Conservation (phyloP, 2,888 invertebrate genomes). For the Agriopis leucophaearia region DNA sequence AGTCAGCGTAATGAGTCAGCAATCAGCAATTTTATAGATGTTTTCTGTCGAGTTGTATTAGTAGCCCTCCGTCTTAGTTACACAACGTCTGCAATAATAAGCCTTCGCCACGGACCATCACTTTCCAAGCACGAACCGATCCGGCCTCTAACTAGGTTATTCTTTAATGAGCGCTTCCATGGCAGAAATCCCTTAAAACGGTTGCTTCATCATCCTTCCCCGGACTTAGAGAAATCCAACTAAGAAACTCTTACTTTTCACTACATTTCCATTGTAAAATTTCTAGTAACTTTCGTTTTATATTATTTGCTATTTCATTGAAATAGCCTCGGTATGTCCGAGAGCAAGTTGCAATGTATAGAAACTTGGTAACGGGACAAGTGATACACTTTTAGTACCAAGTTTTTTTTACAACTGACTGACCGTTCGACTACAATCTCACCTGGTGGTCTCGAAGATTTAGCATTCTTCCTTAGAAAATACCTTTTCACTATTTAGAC, state of each 20-base stretch:
- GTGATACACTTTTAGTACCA: constrained; percentile 11
- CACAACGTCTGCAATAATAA: constrained; percentile 38
- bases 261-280: too few relatives aligned
- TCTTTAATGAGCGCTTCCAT: background rate
- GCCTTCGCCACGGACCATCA: constrained; percentile 33
- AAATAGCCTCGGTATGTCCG: constrained; percentile 29
- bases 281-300: too few relatives aligned
- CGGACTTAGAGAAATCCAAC: too few relatives aligned
- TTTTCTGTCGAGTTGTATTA: constrained; percentile 22
- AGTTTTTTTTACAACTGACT: too few relatives aligned
- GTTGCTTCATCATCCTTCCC: background rate
- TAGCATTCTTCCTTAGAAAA: too few relatives aligned
- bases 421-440: too few relatives aligned
- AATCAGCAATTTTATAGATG: too few relatives aligned
- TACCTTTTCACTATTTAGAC: too few relatives aligned
- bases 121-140: constrained; percentile 38
- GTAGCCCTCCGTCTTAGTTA: constrained; percentile 34
- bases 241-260: background rate
- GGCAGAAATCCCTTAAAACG: background rate
- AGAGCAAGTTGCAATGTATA: constrained; percentile 26
- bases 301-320: background rate
- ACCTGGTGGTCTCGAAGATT: too few relatives aligned
- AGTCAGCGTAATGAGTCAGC: too few relatives aligned
- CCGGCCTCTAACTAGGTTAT: constrained; percentile 14
- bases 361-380: constrained; percentile 20